Evolutionary conservation across 2,113 vertebrate species (phyloP).

Genomic region (Butastur rufipennis): DNA sequence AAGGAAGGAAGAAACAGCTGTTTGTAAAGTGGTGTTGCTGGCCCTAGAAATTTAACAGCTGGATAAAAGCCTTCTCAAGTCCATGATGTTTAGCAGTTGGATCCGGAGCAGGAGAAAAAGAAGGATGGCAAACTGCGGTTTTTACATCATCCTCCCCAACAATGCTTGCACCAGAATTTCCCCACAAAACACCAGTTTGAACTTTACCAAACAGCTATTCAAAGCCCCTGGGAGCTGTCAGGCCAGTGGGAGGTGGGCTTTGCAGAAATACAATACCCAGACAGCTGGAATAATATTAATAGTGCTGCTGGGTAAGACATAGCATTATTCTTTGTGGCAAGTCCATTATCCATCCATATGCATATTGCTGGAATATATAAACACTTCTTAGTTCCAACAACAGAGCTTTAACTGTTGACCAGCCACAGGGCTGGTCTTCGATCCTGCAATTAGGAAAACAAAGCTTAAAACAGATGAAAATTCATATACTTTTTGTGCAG

Average conservation of each 20-base stretch:
- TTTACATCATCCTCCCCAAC: not conserved
- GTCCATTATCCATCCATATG: not conserved
- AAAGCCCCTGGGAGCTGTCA: not conserved
- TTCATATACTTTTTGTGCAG: not conserved
- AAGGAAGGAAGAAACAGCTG: not conserved
- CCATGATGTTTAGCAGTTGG: not conserved
- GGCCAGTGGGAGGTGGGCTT: not conserved
- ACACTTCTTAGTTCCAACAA: not conserved
- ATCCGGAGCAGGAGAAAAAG: not conserved
- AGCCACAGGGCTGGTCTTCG: not conserved
- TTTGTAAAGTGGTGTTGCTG: not conserved
- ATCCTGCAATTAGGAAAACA: not conserved
- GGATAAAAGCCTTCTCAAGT: not conserved
- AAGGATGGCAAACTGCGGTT: not conserved
- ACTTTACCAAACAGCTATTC: not conserved
- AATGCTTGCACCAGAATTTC: not conserved
- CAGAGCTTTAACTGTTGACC: not conserved
- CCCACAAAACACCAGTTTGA: not conserved
- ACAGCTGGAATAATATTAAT: constrained; percentile 13
- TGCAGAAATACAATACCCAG: constrained; percentile 27
- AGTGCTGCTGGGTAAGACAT: not conserved
- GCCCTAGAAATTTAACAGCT: not conserved
- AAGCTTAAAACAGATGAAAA: not conserved
- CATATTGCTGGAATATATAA: not conserved
- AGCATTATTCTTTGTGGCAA: not conserved